Evolutionary conservation across 2,888 invertebrate species (phyloP).

Genomic region (Himalopsyche japonica): DNA sequence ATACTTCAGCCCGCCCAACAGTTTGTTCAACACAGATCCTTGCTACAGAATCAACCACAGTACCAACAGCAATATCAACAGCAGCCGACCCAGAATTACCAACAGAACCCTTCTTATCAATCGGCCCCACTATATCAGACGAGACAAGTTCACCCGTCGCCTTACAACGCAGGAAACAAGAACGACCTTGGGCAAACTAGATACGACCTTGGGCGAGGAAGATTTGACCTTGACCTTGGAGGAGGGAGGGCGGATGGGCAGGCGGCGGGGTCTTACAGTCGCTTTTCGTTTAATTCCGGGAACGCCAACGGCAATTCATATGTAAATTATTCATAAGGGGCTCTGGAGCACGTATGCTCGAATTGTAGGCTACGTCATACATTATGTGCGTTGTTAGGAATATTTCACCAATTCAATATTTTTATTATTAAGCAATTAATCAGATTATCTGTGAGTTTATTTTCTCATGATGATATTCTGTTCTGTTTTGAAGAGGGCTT

Average conservation of each 20-base stretch:
- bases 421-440: background rate
- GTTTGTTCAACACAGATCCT: conserved; percentile 37
- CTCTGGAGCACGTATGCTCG: background rate
- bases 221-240: conserved; percentile 55
- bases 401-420: background rate
- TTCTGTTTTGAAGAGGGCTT: too few relatives aligned
- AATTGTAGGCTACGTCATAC: background rate
- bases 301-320: conserved; percentile 30
- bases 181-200: conserved; percentile 1
- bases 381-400: background rate
- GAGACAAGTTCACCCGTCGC: conserved; percentile 21
- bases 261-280: conserved; percentile 40
- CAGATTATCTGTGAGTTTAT: too few relatives aligned
- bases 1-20: conserved; percentile 42
- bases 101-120: conserved; percentile 21
- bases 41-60: conserved; percentile 38
- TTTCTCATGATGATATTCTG: too few relatives aligned
- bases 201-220: conserved; percentile 44
- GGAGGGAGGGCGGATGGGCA: conserved; percentile 43
- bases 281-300: conserved; percentile 43
- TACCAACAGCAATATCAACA: conserved; percentile 41
- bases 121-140: conserved; percentile 30
- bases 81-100: conserved; percentile 42
- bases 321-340: conserved; percentile 25
- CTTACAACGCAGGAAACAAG: background rate